phyloP scores from a whole-genome alignment of 2,888 invertebrate species.

The Ophion ventricosus region DNA sequence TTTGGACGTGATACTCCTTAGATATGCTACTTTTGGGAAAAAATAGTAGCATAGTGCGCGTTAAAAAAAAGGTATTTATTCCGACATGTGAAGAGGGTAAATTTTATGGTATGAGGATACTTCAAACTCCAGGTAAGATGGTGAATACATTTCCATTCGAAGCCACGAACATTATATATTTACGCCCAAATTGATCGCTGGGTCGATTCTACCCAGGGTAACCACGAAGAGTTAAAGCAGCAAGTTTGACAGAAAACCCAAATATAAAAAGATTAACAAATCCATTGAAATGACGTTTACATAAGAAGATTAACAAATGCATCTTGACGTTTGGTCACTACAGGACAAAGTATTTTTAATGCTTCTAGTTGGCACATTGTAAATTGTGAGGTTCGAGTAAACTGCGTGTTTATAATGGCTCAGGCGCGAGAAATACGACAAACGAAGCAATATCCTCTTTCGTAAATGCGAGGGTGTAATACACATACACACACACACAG shows the following conservation, averaged over 20 bases:
- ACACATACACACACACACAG: slow-evolving; percentile 29
- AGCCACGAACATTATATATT: no score
- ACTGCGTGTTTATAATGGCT: slow-evolving; percentile 55
- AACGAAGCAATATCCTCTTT: slow-evolving; percentile 64
- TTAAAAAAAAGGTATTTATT: no score
- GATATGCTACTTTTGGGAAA: no score
- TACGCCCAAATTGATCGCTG: no score
- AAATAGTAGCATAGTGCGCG: no score
- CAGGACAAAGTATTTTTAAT: slow-evolving; percentile 27
- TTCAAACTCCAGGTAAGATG: no score
- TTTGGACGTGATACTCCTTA: no score
- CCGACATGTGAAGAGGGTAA: no score
- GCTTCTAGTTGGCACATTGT: slow-evolving; percentile 44
- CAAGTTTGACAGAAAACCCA: not conserved
- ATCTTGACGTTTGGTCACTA: not conserved
- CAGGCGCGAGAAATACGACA: slow-evolving; percentile 49
- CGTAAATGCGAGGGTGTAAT: slow-evolving; percentile 56
- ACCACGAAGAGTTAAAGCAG: no score
- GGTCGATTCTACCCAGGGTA: no score
- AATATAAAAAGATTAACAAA: not conserved
- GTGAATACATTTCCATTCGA: no score
- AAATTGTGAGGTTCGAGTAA: slow-evolving; percentile 56
- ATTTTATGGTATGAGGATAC: no score
- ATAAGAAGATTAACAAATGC: not conserved
- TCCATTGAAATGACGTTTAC: not conserved